Percentiles rank a stretch among this genome's conserved stretches.
Conservation (phyloP, 2,888 invertebrate genomes). For the Scaptomyza caliginosa region DNA sequence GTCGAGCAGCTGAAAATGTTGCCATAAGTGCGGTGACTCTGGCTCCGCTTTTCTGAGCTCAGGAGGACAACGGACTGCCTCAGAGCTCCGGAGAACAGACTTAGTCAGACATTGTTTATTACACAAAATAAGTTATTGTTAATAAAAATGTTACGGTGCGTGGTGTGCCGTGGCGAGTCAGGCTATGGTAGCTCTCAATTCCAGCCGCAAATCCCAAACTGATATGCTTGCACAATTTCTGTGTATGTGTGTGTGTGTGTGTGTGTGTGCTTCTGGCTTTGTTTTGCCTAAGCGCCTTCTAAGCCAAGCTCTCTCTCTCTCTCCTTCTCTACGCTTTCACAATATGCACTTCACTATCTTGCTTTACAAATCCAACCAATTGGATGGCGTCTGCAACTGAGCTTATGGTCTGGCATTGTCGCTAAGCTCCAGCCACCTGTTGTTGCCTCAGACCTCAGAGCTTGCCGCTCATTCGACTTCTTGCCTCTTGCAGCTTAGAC, state of each 20-base stretch:
- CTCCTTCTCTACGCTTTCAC: neutral
- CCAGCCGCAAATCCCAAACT: slow-evolving; percentile 25
- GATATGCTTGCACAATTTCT: slow-evolving; percentile 30
- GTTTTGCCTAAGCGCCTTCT: slow-evolving; percentile 37
- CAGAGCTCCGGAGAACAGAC: slow-evolving; percentile 28
- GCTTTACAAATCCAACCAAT: slow-evolving; percentile 45
- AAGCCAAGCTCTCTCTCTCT: neutral
- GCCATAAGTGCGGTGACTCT: slow-evolving; percentile 48
- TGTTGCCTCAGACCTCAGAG: slow-evolving; percentile 32
- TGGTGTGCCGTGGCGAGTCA: neutral
- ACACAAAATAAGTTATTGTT: slow-evolving; percentile 66
- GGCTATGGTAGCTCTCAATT: slow-evolving; percentile 13
- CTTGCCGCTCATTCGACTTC: neutral
- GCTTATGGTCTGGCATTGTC: slow-evolving; percentile 50
- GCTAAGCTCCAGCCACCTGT: slow-evolving; percentile 55
- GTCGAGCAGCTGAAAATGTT: slow-evolving; percentile 52
- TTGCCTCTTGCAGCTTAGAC: slow-evolving; percentile 17
- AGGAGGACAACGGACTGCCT: neutral
- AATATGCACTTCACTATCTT: neutral
- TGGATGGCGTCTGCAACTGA: slow-evolving; percentile 57
- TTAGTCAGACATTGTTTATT: slow-evolving; percentile 60
- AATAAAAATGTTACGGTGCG: slow-evolving; percentile 52
- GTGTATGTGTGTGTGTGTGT: slow-evolving; percentile 4
- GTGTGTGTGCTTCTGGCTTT: slow-evolving; percentile 48
- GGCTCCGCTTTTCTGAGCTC: neutral